Conservation (phyloP, 2,113 vertebrate species). For the Ptychochromis oligacanthus region DNA sequence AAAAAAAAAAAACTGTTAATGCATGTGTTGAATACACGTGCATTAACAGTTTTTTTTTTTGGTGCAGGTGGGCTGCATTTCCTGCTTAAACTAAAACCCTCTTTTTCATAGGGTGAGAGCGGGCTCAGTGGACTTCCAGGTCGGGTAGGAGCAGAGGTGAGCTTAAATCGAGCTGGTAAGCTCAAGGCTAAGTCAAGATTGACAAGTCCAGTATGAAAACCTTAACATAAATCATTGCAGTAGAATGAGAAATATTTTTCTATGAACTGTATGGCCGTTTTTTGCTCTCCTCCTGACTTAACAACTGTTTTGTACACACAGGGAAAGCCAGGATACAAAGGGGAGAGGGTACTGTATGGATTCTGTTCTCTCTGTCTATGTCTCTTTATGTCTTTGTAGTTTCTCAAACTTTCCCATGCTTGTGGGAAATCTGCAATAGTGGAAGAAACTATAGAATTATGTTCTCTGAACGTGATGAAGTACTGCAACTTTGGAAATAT, state of each 20-base stretch:
- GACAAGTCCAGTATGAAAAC: not conserved
- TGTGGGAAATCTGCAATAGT: not conserved
- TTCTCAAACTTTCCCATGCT: conserved; percentile 15
- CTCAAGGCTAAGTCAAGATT: not conserved
- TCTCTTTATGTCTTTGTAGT: not conserved
- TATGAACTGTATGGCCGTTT: not conserved
- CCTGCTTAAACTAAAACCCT: not conserved
- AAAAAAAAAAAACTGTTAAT: not conserved
- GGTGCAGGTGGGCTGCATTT: not conserved
- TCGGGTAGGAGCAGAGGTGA: conserved; percentile 86
- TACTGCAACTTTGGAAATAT: not conserved
- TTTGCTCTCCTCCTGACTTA: conserved; percentile 15
- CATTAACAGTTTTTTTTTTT: no score
- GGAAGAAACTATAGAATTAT: conserved; percentile 7
- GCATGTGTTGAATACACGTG: not conserved
- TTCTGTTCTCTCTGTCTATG: not conserved
- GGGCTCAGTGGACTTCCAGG: conserved; percentile 87
- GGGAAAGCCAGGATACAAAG: conserved; percentile 91
- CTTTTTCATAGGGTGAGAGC: conserved; percentile 81
- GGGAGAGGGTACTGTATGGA: conserved; percentile 84
- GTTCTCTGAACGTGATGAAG: conserved; percentile 3
- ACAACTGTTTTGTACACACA: conserved; percentile 68
- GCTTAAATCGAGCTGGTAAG: not conserved
- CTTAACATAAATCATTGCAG: not conserved
- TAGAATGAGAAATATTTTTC: not conserved